Conservation (phyloP, 2,113 vertebrate genomes). For the Myodes glareolus region DNA sequence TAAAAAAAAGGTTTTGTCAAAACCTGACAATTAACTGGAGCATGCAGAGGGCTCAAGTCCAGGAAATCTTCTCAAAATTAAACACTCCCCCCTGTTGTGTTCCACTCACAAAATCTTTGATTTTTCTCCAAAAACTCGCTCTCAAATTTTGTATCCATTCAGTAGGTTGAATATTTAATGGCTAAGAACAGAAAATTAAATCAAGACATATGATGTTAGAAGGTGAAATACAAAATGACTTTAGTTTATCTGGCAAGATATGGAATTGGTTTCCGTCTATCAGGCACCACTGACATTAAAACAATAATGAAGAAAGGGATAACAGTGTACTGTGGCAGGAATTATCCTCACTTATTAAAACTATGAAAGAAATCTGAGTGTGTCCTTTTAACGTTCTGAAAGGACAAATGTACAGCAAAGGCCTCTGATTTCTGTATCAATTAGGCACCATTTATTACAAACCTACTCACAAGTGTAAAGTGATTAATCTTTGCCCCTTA, state of each 20-base stretch:
- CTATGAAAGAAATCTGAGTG: neutral
- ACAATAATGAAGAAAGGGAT: neutral
- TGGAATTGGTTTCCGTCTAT: neutral
- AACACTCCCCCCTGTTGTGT: rapidly evolving
- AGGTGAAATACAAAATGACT: neutral
- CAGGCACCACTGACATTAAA: neutral
- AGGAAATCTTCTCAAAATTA: neutral
- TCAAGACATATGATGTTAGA: neutral
- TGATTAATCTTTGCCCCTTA: conserved; percentile 56
- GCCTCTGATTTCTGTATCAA: neutral
- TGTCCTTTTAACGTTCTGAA: conserved; percentile 22
- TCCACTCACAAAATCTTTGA: neutral
- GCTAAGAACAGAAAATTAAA: neutral
- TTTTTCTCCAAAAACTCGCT: neutral
- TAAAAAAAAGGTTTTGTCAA: neutral
- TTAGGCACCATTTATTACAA: conserved; percentile 47
- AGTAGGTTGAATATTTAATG: neutral
- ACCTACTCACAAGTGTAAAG: conserved; percentile 37
- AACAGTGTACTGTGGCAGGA: neutral
- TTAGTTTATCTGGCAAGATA: neutral
- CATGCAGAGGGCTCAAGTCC: neutral
- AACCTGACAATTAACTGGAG: neutral
- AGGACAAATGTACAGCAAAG: neutral
- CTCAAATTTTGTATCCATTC: neutral
- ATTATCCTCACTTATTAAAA: conserved; percentile 12